These are phyloP conservation scores for Tachypleus tridentatus DNA, from an alignment of 1,140 invertebrate species.

Conservation along the genomic window DNA sequence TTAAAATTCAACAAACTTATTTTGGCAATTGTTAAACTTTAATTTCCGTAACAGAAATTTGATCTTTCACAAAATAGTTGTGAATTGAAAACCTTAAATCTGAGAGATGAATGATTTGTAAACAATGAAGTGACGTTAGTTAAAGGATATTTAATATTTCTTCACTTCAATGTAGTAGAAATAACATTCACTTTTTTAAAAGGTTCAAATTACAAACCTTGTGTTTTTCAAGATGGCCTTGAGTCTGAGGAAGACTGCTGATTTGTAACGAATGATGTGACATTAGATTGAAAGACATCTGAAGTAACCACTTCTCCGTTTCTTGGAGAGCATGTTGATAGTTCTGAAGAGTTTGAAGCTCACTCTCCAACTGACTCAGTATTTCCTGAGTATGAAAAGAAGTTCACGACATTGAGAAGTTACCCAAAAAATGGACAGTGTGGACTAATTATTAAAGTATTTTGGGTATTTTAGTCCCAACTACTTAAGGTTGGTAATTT, in stretches of 20 bases:
- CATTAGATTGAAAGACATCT: constrained; percentile 91
- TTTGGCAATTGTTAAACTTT: too few relatives aligned
- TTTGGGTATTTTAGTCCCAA: too few relatives aligned
- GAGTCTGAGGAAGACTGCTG: constrained; percentile 69
- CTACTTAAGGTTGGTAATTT: too few relatives aligned
- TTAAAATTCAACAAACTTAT: too few relatives aligned
- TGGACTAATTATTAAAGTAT: too few relatives aligned
- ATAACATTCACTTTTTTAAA: too few relatives aligned
- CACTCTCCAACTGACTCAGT: constrained; percentile 36
- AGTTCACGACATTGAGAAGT: too few relatives aligned
- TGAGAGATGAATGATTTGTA: background rate
- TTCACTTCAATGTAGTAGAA: too few relatives aligned
- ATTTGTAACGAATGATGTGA: constrained; percentile 90
- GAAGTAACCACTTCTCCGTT: constrained; percentile 87
- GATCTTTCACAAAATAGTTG: background rate
- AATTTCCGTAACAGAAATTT: too few relatives aligned
- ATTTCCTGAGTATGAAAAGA: constrained; percentile 18
- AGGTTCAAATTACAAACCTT: constrained; percentile 32
- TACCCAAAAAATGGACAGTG: too few relatives aligned
- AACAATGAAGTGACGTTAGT: too few relatives aligned
- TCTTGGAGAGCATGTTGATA: constrained; percentile 85
- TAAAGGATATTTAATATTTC: too few relatives aligned
- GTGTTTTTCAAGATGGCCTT: constrained; percentile 78
- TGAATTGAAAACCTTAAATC: background rate
- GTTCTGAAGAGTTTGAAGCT: constrained; percentile 68